phyloP scores from a whole-genome alignment of 1,140 invertebrate genomes.

The Caenorhabditis brenneri region DNA sequence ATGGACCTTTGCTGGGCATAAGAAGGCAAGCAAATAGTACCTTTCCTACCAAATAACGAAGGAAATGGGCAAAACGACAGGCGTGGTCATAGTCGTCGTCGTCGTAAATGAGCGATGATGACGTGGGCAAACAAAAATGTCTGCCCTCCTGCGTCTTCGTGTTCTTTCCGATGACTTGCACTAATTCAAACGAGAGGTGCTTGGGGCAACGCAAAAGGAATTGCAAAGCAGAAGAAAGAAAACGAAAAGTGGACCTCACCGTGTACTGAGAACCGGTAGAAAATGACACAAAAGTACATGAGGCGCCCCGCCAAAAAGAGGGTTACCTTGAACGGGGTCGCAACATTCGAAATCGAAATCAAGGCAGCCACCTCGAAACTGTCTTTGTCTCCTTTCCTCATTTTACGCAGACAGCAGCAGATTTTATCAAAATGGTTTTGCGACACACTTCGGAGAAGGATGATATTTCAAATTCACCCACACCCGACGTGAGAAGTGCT shows the following conservation, averaged over 20 bases:
- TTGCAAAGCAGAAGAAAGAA: neutral
- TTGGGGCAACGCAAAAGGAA: neutral
- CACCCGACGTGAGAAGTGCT: neutral
- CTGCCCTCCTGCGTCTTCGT: neutral
- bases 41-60: neutral
- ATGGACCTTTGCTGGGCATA: neutral
- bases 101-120: constrained; percentile 31
- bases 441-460: neutral
- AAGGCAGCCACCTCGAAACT: constrained; percentile 11
- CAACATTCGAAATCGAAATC: constrained; percentile 34
- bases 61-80: neutral
- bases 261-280: constrained; percentile 30
- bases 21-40: constrained; percentile 1
- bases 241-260: neutral
- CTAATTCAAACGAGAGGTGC: neutral
- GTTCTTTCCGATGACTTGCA: neutral
- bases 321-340: constrained; percentile 40
- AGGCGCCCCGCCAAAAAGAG: constrained; percentile 15
- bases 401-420: constrained; percentile 18
- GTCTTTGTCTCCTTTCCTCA: constrained; percentile 16
- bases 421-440: constrained; percentile 40
- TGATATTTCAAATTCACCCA: neutral
- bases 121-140: constrained; percentile 27
- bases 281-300: constrained; percentile 26
- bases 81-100: neutral